phyloP scores from a whole-genome alignment of 2,888 invertebrate species.

The Halictus quadricinctus region DNA sequence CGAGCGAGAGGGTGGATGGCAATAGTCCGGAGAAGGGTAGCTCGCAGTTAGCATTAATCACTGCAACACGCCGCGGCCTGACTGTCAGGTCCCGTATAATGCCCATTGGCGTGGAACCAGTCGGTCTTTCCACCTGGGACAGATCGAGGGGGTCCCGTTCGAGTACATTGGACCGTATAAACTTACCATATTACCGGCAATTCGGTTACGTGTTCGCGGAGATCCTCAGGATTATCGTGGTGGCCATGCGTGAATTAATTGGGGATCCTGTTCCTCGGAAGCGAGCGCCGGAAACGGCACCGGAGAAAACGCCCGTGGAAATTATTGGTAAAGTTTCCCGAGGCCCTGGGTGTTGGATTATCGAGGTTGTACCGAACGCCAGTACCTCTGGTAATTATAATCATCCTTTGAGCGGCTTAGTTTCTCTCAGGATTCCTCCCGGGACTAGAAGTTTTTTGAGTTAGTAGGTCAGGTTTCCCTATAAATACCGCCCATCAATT shows the following conservation, averaged over 20 bases:
- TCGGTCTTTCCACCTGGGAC: conserved; percentile 71
- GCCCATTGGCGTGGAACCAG: conserved; percentile 73
- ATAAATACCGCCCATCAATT: neutral
- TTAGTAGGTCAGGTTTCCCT: conserved; percentile 2
- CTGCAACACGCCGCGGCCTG: conserved; percentile 79
- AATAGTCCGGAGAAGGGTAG: conserved; percentile 76
- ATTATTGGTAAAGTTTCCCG: conserved; percentile 18
- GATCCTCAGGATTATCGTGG: conserved; percentile 53
- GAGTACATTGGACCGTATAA: conserved; percentile 65
- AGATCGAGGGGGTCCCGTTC: conserved; percentile 63
- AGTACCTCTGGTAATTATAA: conserved; percentile 1
- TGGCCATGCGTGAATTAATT: conserved; percentile 55
- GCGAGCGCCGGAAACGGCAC: neutral
- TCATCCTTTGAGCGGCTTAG: conserved; percentile 8
- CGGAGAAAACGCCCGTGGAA: conserved; percentile 5
- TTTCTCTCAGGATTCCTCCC: conserved; percentile 1
- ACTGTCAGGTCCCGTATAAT: conserved; percentile 78
- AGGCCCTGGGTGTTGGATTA: conserved; percentile 8
- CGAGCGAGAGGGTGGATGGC: conserved; percentile 77
- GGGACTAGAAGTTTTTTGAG: neutral
- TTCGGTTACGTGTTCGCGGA: conserved; percentile 53
- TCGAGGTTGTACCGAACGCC: conserved; percentile 2
- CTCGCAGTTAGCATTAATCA: conserved; percentile 81
- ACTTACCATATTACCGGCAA: conserved; percentile 62
- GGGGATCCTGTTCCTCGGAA: conserved; percentile 26